phyloP scores from a whole-genome alignment of 23 tunicate species.

The Phallusia fumigata region DNA sequence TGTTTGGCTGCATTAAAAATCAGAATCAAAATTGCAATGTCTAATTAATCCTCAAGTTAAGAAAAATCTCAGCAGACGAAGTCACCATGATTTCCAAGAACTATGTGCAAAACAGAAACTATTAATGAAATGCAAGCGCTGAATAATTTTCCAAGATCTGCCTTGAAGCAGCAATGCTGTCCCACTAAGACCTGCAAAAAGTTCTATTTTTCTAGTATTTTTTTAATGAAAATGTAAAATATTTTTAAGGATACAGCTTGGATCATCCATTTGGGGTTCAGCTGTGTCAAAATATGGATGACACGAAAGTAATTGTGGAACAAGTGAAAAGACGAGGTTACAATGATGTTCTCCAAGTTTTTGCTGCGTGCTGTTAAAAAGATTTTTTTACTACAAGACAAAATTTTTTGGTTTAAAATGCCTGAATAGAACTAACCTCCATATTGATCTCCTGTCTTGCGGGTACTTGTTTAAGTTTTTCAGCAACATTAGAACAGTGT shows the following conservation, averaged over 20 bases:
- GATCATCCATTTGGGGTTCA: conserved; percentile 96
- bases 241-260: conserved; percentile 62
- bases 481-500: conserved; percentile 81
- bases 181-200: too few relatives aligned
- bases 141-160: too few relatives aligned
- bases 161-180: too few relatives aligned
- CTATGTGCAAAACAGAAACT: background rate
- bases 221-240: too few relatives aligned
- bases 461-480: conserved; percentile 92
- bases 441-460: conserved; percentile 78
- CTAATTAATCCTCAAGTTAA: conserved; percentile 19
- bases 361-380: conserved; percentile 58
- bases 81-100: background rate
- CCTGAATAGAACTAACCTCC: conserved; percentile 50
- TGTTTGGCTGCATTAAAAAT: conserved; percentile 87
- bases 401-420: too few relatives aligned
- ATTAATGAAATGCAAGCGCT: too few relatives aligned
- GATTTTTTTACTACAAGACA: too few relatives aligned
- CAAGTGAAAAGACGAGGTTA: conserved; percentile 71
- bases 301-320: conserved; percentile 80
- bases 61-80: conserved; percentile 10
- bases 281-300: conserved; percentile 90
- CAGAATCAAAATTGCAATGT: conserved; percentile 79
- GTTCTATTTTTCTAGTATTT: too few relatives aligned
- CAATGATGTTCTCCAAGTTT: conserved; percentile 83